Percentiles rank a stretch among this genome's conserved stretches.
Evolutionary conservation across 2,888 invertebrate species (phyloP).

Genomic region (Pollenia angustigena): DNA sequence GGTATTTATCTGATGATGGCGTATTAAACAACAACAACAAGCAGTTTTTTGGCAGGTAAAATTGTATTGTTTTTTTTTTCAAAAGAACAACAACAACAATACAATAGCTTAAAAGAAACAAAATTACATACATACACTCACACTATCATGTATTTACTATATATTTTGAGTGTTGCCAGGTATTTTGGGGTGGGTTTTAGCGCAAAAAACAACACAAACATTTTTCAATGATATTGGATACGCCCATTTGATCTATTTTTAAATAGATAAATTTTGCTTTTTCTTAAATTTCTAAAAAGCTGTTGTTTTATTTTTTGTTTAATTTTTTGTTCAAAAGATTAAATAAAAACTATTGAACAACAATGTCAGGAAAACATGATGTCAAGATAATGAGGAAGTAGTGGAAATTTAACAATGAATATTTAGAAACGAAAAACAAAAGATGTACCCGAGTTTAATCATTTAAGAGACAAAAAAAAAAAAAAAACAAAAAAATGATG

Average conservation of each 20-base stretch:
- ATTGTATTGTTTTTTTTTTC: slow-evolving; percentile 30
- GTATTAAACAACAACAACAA: slow-evolving; percentile 52
- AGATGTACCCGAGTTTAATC: background rate
- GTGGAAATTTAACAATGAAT: slow-evolving; percentile 39
- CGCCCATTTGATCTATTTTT: slow-evolving; percentile 73
- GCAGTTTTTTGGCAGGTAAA: slow-evolving; percentile 64
- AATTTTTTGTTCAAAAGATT: background rate
- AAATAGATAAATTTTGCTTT: slow-evolving; percentile 56
- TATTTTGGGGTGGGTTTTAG: slow-evolving; percentile 59
- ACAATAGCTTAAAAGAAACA: slow-evolving; percentile 5
- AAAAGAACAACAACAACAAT: slow-evolving; percentile 27
- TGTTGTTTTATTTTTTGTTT: slow-evolving; percentile 4
- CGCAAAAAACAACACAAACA: slow-evolving; percentile 13
- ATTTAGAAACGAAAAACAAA: background rate
- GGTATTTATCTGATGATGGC: slow-evolving; percentile 73
- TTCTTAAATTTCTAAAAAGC: background rate
- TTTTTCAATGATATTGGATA: slow-evolving; percentile 67
- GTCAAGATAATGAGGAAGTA: slow-evolving; percentile 70
- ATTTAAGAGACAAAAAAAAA: background rate
- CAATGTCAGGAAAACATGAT: slow-evolving; percentile 57
- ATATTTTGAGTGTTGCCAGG: slow-evolving; percentile 2
- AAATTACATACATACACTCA: slow-evolving; percentile 5
- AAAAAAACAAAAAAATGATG: slow-evolving; percentile 2
- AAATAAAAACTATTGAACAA: slow-evolving; percentile 51
- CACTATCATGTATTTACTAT: background rate